phyloP scores from a whole-genome alignment of 1,140 invertebrate genomes.

The Drosophila persimilis region DNA sequence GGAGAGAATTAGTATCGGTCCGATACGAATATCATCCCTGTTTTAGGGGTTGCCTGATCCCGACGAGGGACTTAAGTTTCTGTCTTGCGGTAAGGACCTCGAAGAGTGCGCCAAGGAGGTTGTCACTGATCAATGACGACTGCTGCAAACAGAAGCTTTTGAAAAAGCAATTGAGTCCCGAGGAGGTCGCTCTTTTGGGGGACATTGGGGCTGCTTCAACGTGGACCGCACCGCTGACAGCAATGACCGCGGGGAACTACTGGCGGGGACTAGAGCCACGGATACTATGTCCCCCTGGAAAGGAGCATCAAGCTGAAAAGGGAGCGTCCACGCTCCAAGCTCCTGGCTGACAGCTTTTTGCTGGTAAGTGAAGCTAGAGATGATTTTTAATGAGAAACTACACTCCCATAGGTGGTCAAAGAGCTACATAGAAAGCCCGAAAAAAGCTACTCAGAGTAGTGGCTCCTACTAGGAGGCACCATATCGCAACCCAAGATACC shows the following conservation, averaged over 20 bases:
- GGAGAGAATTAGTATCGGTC: too few relatives aligned
- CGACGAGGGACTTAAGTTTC: constrained; percentile 24
- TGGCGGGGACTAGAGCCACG: constrained; percentile 2
- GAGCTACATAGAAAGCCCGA: background rate
- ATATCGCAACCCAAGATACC: too few relatives aligned
- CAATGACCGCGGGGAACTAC: constrained; percentile 25
- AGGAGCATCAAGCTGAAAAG: constrained; percentile 20
- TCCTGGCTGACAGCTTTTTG: constrained; percentile 15
- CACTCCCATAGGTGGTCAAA: constrained; percentile 15
- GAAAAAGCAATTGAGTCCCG: constrained; percentile 14
- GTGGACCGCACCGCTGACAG: constrained; percentile 40
- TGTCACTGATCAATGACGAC: background rate
- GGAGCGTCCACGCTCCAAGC: constrained; percentile 28
- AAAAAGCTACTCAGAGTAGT: background rate
- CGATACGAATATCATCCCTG: too few relatives aligned
- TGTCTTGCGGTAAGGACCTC: constrained; percentile 41
- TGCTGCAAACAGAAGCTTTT: too few relatives aligned
- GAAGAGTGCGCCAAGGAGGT: constrained; percentile 35
- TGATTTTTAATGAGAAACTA: background rate
- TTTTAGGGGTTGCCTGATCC: constrained; percentile 18
- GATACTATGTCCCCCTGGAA: constrained; percentile 24
- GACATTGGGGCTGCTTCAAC: constrained; percentile 39
- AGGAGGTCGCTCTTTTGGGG: constrained; percentile 26
- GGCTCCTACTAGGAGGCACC: background rate
- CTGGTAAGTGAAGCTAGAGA: constrained; percentile 28